phyloP scores from a whole-genome alignment of 2,113 vertebrate species.

The Labeo catla region DNA sequence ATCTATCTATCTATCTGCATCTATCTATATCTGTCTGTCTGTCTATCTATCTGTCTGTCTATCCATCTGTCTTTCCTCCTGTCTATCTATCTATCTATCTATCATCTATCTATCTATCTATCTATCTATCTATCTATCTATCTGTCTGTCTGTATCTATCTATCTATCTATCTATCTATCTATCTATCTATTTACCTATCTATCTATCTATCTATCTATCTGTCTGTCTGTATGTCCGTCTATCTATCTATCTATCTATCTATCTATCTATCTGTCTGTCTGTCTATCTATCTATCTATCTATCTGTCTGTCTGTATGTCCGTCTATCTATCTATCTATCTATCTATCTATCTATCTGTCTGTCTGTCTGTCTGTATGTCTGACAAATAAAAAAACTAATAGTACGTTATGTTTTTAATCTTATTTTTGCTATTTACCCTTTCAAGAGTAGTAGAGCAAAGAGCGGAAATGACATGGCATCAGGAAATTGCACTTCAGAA shows the following conservation, averaged over 20 bases:
- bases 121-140: background rate
- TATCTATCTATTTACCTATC: background rate
- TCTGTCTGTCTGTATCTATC: background rate
- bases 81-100: background rate
- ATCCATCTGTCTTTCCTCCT: too few species aligned
- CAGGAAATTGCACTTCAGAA: background rate
- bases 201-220: background rate
- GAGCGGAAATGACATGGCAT: background rate
- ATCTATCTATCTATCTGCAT: too few species aligned
- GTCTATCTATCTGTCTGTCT: too few species aligned
- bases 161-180: background rate
- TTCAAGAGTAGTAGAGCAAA: background rate
- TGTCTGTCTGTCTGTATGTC: background rate
- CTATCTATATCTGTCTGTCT: too few species aligned
- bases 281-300: background rate
- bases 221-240: background rate
- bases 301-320: background rate
- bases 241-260: background rate
- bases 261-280: background rate
- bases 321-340: background rate
- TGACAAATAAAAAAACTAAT: too few species aligned
- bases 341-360: background rate
- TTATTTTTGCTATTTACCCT: background rate
- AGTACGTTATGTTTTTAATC: background rate
- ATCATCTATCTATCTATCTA: background rate